Conservation (phyloP, 92 coral and sea anemone species). For the Zoanthus gigantus region DNA sequence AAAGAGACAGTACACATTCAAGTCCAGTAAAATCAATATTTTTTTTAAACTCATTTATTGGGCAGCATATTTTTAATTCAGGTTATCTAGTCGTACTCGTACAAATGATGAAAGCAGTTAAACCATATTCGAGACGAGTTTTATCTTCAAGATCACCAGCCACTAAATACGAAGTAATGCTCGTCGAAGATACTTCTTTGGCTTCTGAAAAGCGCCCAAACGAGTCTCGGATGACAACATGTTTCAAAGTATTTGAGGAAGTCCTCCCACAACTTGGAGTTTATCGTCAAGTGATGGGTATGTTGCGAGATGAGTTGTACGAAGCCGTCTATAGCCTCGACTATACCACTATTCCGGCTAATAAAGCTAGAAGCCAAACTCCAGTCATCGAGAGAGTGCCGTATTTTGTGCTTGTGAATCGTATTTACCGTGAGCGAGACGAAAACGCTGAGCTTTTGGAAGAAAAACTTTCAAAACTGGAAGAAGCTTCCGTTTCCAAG, state of each 20-base stretch:
- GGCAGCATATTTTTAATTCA: neutral
- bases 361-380: conserved; percentile 64
- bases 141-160: conserved; percentile 91
- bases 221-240: conserved; percentile 81
- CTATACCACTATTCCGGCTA: conserved; percentile 84
- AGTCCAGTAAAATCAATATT: neutral
- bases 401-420: conserved; percentile 86
- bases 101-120: conserved; percentile 29
- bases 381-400: conserved; percentile 88
- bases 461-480: conserved; percentile 65
- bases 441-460: conserved; percentile 77
- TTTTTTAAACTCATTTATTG: neutral
- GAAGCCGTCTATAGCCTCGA: conserved; percentile 93
- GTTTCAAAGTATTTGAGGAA: conserved; percentile 92
- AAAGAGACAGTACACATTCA: neutral
- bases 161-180: conserved; percentile 90
- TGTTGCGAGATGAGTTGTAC: conserved; percentile 93
- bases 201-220: conserved; percentile 71
- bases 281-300: conserved; percentile 82
- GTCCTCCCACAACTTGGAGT: conserved; percentile 85
- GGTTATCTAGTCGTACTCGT: neutral
- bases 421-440: conserved; percentile 84
- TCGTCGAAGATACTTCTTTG: conserved; percentile 78
- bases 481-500: conserved; percentile 59
- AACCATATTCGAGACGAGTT: conserved; percentile 59